Base-by-base conservation (phyloP, 2,888 invertebrate species). In the Linyphia triangularis region DNA sequence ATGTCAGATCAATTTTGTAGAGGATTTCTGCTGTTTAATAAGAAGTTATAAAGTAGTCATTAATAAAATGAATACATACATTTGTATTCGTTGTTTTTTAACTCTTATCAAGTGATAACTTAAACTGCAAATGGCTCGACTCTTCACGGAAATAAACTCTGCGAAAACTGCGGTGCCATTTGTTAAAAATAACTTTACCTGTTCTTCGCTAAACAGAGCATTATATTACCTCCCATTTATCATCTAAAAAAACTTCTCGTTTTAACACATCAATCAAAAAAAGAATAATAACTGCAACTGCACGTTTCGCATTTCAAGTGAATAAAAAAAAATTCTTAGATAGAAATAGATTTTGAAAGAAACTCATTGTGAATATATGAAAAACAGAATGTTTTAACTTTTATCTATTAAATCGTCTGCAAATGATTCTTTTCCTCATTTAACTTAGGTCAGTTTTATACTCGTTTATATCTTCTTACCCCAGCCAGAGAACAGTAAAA, bases 201-300 rank as follows among this genome's bases (percentile, higher is more conserved):
- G 77, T 63, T 37, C 63, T 28, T 26, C 4, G 26, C 61, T 61
- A 77, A 77, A 77, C 77, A 37, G 37, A 61, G 77, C 37, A 40
- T 77, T 63, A 63, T 77, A 40, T 77, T 77, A 77, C 77, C 22
- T 59, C 61, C n/a, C 63, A 77, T 77, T 77, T 37, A 63, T 77
- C 77, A 77, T 77, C 37, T 1, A 13, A 19, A 24, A 26, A 40
- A 37, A 77, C 24, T 63, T 77, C 40, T 61, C 63, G 16, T 77
- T 63, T 63, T 37, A 24, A 26, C 37, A 10, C 61, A 33, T 33
- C n/a, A 33, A 22, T 30, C 30, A 33, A 7, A 16, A 40, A 10
- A 43, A 24, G 43, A 70, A 43, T n/a, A 70, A 10, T 24, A 70
- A 26, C 69, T 65, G 65, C 37, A 69, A 69, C 67, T 70, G 24